Evolutionary conservation across 1,140 invertebrate genomes (phyloP).

Genomic region (Lordiphosa clarofinis): DNA sequence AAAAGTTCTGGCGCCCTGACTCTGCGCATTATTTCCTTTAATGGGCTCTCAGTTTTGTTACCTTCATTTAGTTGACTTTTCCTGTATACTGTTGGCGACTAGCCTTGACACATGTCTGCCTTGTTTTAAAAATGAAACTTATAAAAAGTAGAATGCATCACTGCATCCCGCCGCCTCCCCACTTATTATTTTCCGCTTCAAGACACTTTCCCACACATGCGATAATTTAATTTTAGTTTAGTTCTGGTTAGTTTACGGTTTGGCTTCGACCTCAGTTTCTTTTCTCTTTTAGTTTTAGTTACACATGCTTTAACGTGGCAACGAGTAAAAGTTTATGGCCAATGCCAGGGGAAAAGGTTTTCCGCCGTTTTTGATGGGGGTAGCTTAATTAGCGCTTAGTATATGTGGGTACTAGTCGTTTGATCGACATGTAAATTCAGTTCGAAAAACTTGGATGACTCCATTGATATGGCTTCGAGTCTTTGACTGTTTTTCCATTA

Average conservation of each 20-base stretch:
- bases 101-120: constrained; percentile 65
- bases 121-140: constrained; percentile 12
- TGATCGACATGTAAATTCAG: constrained; percentile 6
- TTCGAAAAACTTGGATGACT: background rate
- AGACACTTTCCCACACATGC: constrained; percentile 73
- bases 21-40: too few relatives aligned
- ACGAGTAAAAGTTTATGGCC: constrained; percentile 50
- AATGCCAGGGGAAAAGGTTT: constrained; percentile 5
- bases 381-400: constrained; percentile 58
- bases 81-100: constrained; percentile 33
- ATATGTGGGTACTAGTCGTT: constrained; percentile 4
- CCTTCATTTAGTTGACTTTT: constrained; percentile 17
- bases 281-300: constrained; percentile 53
- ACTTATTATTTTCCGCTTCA: constrained; percentile 68
- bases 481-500: too few relatives aligned
- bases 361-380: constrained; percentile 13
- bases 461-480: too few relatives aligned
- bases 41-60: too few relatives aligned
- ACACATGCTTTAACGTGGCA: constrained; percentile 22
- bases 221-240: constrained; percentile 69
- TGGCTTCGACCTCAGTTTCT: constrained; percentile 21
- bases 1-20: too few relatives aligned
- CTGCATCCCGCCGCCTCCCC: constrained; percentile 10
- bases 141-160: constrained; percentile 51
- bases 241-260: constrained; percentile 11